Evolutionary conservation across 2,888 invertebrate genomes (phyloP).

Genomic region (Lucinisca nassula): DNA sequence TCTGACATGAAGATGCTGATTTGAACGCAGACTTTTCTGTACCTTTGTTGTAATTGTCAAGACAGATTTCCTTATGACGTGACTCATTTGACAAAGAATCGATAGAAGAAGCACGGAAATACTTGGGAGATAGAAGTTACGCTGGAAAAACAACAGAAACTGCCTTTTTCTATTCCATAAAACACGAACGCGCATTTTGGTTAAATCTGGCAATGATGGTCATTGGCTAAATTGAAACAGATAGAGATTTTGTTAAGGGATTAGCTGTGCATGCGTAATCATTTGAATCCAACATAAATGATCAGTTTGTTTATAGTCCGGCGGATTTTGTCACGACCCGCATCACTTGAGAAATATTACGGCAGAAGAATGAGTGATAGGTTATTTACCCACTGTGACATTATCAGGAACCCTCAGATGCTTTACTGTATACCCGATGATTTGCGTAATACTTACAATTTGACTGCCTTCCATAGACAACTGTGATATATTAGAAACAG

Average conservation of each 20-base stretch:
- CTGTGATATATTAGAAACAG: not conserved
- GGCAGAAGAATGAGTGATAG: not conserved
- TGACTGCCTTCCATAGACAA: not conserved
- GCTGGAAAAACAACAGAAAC: not conserved
- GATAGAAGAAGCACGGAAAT: not conserved
- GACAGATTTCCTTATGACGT: too few relatives aligned
- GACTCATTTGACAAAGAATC: constrained; percentile 1
- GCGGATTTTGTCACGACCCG: not conserved
- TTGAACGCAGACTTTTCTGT: too few relatives aligned
- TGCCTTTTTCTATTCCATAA: not conserved
- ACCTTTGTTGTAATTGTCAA: too few relatives aligned
- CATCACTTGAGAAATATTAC: not conserved
- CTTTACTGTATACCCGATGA: constrained; percentile 1
- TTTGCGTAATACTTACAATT: constrained; percentile 2
- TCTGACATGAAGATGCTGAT: too few relatives aligned
- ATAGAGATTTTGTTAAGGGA: too few relatives aligned
- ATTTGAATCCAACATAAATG: not conserved
- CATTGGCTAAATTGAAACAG: too few relatives aligned
- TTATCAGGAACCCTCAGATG: not conserved
- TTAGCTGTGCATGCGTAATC: too few relatives aligned
- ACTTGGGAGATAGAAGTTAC: not conserved
- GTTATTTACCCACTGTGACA: constrained; percentile 1
- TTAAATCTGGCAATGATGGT: too few relatives aligned
- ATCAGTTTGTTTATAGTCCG: not conserved
- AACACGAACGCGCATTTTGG: too few relatives aligned